Base-by-base conservation (phyloP, 1,140 invertebrate species). In the Neuroterus valhalla region DNA sequence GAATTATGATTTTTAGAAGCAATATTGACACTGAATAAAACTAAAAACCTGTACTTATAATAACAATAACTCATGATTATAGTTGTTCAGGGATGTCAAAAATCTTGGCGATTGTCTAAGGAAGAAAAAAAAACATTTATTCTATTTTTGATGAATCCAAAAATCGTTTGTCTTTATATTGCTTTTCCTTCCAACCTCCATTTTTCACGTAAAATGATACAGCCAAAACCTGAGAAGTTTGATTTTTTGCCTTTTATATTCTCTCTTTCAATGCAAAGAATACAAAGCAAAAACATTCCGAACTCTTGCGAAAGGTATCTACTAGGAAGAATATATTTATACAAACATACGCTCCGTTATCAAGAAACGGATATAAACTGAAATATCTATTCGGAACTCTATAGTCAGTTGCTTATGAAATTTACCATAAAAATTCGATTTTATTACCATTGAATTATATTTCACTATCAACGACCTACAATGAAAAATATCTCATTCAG, bases 41-140 rank as follows among this genome's bases (percentile, higher is more conserved):
- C 42, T 80, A 85, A 84, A 52, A 86, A 85, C 85, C 85, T 86
- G 84, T 84, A 87, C 80, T 87, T 86, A 82, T 86, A 86, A 78
- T 86, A 86, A 73, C 84, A 85, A 74, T 87, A 86, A 81, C 82
- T 87, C 85, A 86, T 87, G 78, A 79, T 85, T 83, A 84, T 77
- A 45, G 80, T 66, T 81, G 81, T 26, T 77, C 77, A 79, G 71
- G 78, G 76, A 70, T 78, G 77, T 77, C 71, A 78, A 72, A 81
- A 80, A 81, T 76, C 74, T 44, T 73, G 69, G 52, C 72, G 78
- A 78, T 68, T 17, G 73, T 85, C 84, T 85, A 81, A 52, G 79
- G 75, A 76, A 85, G 55, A 84, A 80, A 85, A 84, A 66, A 76
- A 72, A 75, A 76, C 62, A 67, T 45, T 45, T 50, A 76, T 67